Evolutionary conservation across 2,113 vertebrate species (phyloP).

Genomic region (Plestiodon gilberti): DNA sequence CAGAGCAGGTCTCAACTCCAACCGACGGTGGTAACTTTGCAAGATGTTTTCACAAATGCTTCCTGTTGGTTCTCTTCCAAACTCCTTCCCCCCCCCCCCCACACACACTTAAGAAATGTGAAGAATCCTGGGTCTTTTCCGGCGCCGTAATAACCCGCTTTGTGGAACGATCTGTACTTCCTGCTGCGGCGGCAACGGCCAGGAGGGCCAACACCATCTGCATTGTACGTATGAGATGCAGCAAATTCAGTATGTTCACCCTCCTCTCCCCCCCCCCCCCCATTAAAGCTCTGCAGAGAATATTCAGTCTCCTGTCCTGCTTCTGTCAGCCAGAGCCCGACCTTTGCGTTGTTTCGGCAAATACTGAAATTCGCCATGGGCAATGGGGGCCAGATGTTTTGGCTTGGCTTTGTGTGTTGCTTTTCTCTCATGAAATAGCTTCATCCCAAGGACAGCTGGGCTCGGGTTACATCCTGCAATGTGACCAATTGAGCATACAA

Average conservation of each 20-base stretch:
- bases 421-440: constrained; percentile 27
- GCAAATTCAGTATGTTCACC: background rate
- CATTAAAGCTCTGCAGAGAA: background rate
- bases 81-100: background rate
- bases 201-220: background rate
- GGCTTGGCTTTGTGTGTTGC: background rate
- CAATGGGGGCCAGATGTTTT: constrained; percentile 33
- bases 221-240: background rate
- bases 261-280: background rate
- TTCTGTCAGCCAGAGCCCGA: background rate
- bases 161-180: background rate
- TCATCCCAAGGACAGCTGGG: constrained; percentile 27
- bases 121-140: background rate
- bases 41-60: background rate
- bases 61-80: background rate
- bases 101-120: background rate
- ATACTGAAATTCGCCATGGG: constrained; percentile 17
- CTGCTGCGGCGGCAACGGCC: background rate
- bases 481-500: constrained; percentile 32
- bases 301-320: background rate
- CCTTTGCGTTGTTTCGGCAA: constrained; percentile 6
- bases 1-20: background rate
- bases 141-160: background rate
- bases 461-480: constrained; percentile 18
- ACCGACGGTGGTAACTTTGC: background rate